Percentiles rank a stretch among this genome's conserved stretches.
Conservation (phyloP, 1,140 invertebrate species). For the Neuroterus valhalla region DNA sequence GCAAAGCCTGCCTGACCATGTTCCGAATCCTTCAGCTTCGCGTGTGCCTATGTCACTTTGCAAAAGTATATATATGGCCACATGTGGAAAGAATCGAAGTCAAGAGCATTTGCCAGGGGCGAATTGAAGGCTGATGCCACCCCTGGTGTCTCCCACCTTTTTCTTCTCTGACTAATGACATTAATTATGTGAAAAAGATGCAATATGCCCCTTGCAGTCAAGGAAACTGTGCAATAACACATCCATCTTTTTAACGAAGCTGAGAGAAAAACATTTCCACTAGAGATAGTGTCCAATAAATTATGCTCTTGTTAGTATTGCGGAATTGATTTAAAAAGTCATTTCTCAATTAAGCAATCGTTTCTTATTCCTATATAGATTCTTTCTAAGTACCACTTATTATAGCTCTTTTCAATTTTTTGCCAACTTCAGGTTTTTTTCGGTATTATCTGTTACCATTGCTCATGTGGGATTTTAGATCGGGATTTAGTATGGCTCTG, state of each 20-base stretch:
- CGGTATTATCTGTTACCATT: too few species aligned
- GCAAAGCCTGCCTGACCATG: conserved; percentile 47
- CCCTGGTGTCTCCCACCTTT: conserved; percentile 1
- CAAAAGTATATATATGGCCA: conserved; percentile 19
- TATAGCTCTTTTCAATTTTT: too few species aligned
- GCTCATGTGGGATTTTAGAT: too few species aligned
- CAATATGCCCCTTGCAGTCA: background rate
- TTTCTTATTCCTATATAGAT: background rate
- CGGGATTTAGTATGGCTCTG: too few species aligned
- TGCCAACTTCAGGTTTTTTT: too few species aligned
- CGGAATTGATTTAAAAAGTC: background rate
- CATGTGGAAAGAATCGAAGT: conserved; percentile 50
- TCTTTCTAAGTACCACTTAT: too few species aligned
- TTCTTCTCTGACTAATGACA: conserved; percentile 30
- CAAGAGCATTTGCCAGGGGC: conserved; percentile 51
- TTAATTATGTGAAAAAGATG: conserved; percentile 17
- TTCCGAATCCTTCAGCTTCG: conserved; percentile 58
- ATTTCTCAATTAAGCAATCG: background rate
- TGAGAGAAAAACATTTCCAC: background rate
- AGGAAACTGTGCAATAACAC: background rate
- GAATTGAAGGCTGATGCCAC: conserved; percentile 27
- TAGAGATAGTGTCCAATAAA: background rate
- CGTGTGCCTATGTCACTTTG: conserved; percentile 13
- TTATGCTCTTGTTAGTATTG: background rate
- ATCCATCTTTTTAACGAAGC: background rate